Evolutionary conservation across 2,888 invertebrate species (phyloP).

Genomic region (Ophonus ardosiacus): DNA sequence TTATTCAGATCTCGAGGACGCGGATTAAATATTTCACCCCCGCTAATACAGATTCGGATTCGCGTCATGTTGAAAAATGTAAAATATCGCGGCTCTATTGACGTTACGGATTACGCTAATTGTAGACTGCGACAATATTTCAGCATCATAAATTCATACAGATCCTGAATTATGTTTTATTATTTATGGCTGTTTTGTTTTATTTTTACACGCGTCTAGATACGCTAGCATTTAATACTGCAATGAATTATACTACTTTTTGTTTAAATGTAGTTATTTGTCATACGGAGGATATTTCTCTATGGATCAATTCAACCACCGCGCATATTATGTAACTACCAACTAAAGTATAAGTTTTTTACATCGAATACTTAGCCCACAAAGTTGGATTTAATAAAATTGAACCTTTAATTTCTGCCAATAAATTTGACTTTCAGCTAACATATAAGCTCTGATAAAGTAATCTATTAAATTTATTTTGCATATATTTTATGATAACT

Average conservation of each 20-base stretch:
- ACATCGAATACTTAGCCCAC: too few relatives aligned
- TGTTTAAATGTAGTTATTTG: constrained; percentile 14
- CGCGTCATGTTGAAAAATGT: constrained; percentile 28
- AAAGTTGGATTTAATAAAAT: too few relatives aligned
- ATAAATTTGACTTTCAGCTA: too few relatives aligned
- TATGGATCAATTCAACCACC: too few relatives aligned
- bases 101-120: constrained; percentile 60
- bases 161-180: constrained; percentile 56
- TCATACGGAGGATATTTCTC: neutral
- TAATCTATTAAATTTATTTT: too few relatives aligned
- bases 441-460: too few relatives aligned
- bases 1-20: constrained; percentile 9
- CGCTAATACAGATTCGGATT: constrained; percentile 38
- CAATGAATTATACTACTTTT: constrained; percentile 38
- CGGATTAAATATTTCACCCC: constrained; percentile 49
- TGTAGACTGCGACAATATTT: constrained; percentile 58
- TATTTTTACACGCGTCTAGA: constrained; percentile 29
- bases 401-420: too few relatives aligned
- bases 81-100: constrained; percentile 54
- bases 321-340: too few relatives aligned
- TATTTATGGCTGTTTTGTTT: constrained; percentile 50
- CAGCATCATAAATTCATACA: constrained; percentile 58
- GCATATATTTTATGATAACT: too few relatives aligned
- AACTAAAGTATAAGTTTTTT: too few relatives aligned
- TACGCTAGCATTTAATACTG: constrained; percentile 18